A percentile compares a stretch with the other conserved stretches of the same genome.
Evolutionary conservation across 2,113 vertebrate species (phyloP).

Genomic region (Podarcis cretensis): DNA sequence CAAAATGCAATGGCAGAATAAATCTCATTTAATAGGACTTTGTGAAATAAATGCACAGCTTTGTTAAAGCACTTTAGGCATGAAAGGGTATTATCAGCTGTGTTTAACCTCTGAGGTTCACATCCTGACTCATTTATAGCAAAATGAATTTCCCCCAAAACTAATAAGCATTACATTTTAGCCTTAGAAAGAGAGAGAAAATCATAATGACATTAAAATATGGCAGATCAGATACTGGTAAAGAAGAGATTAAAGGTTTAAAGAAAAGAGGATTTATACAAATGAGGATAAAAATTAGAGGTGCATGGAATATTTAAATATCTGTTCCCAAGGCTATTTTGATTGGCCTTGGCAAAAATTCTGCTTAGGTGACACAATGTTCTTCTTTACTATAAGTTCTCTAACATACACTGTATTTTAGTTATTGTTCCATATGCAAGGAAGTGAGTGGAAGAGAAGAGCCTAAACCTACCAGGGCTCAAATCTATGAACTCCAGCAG

Average conservation of each 20-base stretch:
- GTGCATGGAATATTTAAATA: not conserved
- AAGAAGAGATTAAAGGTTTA: constrained; percentile 40
- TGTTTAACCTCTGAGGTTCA: constrained; percentile 53
- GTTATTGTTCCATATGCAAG: not conserved
- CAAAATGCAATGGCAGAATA: constrained; percentile 51
- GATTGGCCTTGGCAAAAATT: not conserved
- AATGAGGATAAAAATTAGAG: constrained; percentile 11
- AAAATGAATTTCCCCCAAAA: constrained; percentile 39
- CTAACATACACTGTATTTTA: constrained; percentile 17
- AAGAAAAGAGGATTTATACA: constrained; percentile 26
- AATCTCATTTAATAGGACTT: constrained; percentile 53
- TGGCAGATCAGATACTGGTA: not conserved
- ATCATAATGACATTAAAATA: constrained; percentile 47
- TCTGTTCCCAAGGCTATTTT: not conserved
- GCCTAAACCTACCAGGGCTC: no score
- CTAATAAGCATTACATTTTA: constrained; percentile 54
- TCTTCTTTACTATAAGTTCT: not conserved
- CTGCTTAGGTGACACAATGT: not conserved
- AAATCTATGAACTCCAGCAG: not conserved
- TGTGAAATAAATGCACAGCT: constrained; percentile 47
- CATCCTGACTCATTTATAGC: constrained; percentile 48
- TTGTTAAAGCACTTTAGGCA: constrained; percentile 26
- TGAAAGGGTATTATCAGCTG: constrained; percentile 44
- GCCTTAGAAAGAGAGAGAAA: constrained; percentile 19
- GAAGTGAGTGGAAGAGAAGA: not conserved